These are phyloP conservation scores for Petrolisthes manimaculis DNA, from an alignment of 2,888 invertebrate genomes.

Conservation along the genomic window DNA sequence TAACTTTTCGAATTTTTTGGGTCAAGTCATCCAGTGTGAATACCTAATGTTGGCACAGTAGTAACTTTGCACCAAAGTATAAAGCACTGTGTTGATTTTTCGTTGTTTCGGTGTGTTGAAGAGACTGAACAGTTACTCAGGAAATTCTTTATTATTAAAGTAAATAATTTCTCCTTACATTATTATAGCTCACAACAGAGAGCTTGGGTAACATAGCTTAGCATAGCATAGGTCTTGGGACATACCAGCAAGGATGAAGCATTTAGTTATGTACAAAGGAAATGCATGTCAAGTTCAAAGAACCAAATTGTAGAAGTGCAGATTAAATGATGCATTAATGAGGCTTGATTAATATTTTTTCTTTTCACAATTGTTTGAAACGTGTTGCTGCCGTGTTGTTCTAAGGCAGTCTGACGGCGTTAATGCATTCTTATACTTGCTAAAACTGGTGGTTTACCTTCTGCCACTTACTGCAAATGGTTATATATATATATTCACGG, in stretches of 20 bases:
- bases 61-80: background rate
- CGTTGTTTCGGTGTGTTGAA: conserved; percentile 22
- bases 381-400: conserved; percentile 46
- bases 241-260: conserved; percentile 57
- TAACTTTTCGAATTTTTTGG: background rate
- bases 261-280: conserved; percentile 49
- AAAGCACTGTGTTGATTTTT: background rate
- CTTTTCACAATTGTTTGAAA: conserved; percentile 21
- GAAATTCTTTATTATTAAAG: conserved; percentile 9
- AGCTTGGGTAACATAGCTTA: background rate
- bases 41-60: background rate
- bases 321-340: conserved; percentile 44
- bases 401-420: conserved; percentile 39
- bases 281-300: conserved; percentile 42
- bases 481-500: no score
- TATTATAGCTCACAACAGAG: conserved; percentile 17
- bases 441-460: conserved; percentile 30
- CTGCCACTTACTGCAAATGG: background rate
- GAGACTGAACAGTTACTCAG: conserved; percentile 23
- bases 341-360: conserved; percentile 21
- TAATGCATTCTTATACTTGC: conserved; percentile 26
- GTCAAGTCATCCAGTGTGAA: conserved; percentile 26
- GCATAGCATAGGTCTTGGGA: conserved; percentile 35
- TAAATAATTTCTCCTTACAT: background rate
- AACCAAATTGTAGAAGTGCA: conserved; percentile 55